These are phyloP conservation scores for Pardosa pseudoannulata DNA, from an alignment of 2,888 invertebrate genomes.

Conservation along the genomic window DNA sequence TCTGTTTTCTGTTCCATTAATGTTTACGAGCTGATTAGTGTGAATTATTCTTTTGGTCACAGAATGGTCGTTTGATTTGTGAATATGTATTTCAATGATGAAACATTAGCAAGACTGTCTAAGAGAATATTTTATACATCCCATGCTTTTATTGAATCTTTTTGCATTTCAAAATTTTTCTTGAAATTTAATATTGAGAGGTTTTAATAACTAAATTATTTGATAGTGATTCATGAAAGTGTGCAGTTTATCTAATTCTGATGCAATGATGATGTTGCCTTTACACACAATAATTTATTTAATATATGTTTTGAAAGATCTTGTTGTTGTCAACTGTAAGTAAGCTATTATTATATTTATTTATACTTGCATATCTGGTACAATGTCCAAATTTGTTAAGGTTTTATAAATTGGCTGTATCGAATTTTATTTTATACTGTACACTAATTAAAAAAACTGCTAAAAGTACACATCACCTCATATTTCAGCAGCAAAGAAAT, in stretches of 20 bases:
- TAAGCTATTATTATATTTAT: too few species aligned
- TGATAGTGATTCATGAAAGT: neutral
- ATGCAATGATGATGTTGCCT: constrained; percentile 38
- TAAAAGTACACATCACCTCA: too few species aligned
- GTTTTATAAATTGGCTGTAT: too few species aligned
- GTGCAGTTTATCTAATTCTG: neutral
- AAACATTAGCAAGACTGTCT: too few species aligned
- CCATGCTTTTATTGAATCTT: neutral
- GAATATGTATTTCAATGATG: neutral
- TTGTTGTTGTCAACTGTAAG: constrained; percentile 50
- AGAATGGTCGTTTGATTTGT: neutral
- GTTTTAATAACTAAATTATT: neutral
- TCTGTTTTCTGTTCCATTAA: constrained; percentile 16
- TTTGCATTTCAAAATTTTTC: too few species aligned
- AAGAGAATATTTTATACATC: neutral
- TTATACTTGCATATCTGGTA: too few species aligned
- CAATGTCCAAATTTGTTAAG: too few species aligned
- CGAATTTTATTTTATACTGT: too few species aligned
- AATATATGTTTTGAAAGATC: constrained; percentile 36
- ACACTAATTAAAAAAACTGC: too few species aligned
- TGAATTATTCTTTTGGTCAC: neutral
- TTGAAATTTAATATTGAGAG: too few species aligned
- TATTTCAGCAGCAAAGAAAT: too few species aligned
- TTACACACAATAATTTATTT: constrained; percentile 31
- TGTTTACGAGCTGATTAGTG: constrained; percentile 7